Percentiles rank a stretch among this genome's conserved stretches.
Conservation (phyloP, 2,797 vertebrate species). For the Chrysocyon brachyurus region DNA sequence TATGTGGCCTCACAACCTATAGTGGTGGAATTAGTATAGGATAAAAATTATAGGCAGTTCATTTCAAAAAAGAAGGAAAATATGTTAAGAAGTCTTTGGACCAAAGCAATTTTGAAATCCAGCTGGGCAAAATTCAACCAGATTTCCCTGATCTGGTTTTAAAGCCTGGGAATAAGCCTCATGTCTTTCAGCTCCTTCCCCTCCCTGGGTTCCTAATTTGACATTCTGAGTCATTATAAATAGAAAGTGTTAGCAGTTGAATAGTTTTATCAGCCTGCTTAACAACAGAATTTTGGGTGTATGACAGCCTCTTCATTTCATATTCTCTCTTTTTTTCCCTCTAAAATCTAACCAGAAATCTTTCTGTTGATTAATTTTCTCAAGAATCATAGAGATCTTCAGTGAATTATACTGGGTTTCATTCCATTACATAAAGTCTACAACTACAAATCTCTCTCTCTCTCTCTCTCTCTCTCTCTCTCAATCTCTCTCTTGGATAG, state of each 20-base stretch:
- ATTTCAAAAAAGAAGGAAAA: neutral
- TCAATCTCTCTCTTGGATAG: too few species aligned
- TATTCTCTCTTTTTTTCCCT: neutral
- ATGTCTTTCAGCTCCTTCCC: neutral
- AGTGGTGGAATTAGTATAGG: neutral
- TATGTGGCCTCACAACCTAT: neutral
- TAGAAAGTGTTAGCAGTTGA: neutral
- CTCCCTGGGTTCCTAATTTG: neutral
- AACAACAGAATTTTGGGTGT: neutral
- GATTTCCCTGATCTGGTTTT: neutral
- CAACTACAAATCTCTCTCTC: too few species aligned
- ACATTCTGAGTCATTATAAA: neutral
- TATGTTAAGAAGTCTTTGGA: neutral
- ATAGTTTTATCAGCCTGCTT: neutral
- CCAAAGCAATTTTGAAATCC: neutral
- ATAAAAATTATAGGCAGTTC: neutral
- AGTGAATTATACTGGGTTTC: neutral
- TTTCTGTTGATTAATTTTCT: neutral
- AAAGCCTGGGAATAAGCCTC: neutral
- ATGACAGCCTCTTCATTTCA: neutral
- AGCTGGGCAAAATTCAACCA: neutral
- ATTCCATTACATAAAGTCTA: neutral
- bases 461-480: too few species aligned
- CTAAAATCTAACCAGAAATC: neutral
- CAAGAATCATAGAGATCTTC: neutral